Evolutionary conservation across 2,888 invertebrate species (phyloP).

Genomic region (Listrodromus nycthemerus): DNA sequence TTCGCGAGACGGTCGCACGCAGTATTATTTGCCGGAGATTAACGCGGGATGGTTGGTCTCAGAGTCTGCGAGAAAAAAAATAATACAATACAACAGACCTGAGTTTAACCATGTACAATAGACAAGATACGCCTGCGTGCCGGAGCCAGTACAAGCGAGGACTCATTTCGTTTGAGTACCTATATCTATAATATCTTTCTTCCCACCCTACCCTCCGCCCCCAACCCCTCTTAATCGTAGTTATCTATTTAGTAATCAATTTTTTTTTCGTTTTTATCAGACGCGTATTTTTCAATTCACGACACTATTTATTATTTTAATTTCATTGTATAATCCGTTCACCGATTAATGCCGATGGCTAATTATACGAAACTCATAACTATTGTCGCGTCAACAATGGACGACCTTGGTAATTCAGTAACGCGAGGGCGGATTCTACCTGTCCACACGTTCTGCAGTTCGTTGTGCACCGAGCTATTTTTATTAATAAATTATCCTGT

Average conservation of each 20-base stretch:
- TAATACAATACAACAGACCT: conserved; percentile 65
- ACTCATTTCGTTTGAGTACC: conserved; percentile 63
- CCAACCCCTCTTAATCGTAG: conserved; percentile 66
- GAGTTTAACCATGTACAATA: conserved; percentile 48
- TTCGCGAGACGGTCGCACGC: conserved; percentile 59
- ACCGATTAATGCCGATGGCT: conserved; percentile 25
- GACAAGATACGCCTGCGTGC: conserved; percentile 53
- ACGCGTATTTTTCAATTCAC: conserved; percentile 63
- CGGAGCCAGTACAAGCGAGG: conserved; percentile 71
- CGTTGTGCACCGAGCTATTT: conserved; percentile 36
- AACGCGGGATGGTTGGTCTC: conserved; percentile 32
- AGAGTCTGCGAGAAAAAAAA: conserved; percentile 33
- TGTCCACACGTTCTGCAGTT: background rate
- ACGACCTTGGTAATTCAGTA: background rate
- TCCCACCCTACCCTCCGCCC: conserved; percentile 19
- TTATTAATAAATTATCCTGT: conserved; percentile 38
- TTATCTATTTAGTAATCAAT: conserved; percentile 55
- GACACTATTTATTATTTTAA: conserved; percentile 77
- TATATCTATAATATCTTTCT: conserved; percentile 44
- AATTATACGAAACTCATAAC: conserved; percentile 23
- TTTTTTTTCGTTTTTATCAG: conserved; percentile 10
- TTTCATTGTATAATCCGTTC: conserved; percentile 37
- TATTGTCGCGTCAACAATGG: conserved; percentile 1
- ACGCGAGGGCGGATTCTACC: no score
- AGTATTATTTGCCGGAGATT: conserved; percentile 69